These are phyloP conservation scores for Argya squamiceps DNA, from an alignment of 2,797 vertebrate genomes.

Conservation along the genomic window DNA sequence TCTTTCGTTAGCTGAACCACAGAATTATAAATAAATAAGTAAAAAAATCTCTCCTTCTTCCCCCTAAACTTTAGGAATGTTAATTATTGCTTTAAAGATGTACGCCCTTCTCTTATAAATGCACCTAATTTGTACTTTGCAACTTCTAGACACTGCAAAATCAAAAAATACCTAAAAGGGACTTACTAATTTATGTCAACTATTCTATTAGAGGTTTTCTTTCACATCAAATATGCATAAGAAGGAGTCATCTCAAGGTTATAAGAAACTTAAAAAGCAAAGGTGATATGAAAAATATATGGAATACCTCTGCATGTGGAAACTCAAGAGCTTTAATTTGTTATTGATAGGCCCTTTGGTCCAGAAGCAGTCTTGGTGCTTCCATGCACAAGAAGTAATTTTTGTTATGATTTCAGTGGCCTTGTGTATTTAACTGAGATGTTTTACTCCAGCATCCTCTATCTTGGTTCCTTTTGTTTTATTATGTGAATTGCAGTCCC, in stretches of 20 bases:
- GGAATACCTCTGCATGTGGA: neutral
- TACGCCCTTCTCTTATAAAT: neutral
- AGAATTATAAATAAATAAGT: neutral
- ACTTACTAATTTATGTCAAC: neutral
- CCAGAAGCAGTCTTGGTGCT: neutral
- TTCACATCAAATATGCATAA: neutral
- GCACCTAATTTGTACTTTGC: neutral
- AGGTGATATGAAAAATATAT: neutral
- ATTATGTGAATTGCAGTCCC: neutral
- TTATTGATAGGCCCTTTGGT: neutral
- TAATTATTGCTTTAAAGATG: neutral
- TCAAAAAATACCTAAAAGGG: neutral
- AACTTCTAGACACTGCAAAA: neutral
- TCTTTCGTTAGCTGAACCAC: neutral
- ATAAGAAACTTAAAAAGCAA: neutral
- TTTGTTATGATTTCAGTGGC: neutral
- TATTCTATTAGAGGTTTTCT: neutral
- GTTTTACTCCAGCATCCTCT: neutral
- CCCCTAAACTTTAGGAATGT: neutral
- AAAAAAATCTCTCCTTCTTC: neutral
- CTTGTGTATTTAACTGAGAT: neutral
- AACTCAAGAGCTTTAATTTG: neutral
- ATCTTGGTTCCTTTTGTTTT: neutral
- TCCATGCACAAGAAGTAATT: neutral
- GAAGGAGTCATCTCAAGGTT: neutral